Evolutionary conservation across 2,888 invertebrate genomes (phyloP).

Genomic region (Eumerus sabulonum): DNA sequence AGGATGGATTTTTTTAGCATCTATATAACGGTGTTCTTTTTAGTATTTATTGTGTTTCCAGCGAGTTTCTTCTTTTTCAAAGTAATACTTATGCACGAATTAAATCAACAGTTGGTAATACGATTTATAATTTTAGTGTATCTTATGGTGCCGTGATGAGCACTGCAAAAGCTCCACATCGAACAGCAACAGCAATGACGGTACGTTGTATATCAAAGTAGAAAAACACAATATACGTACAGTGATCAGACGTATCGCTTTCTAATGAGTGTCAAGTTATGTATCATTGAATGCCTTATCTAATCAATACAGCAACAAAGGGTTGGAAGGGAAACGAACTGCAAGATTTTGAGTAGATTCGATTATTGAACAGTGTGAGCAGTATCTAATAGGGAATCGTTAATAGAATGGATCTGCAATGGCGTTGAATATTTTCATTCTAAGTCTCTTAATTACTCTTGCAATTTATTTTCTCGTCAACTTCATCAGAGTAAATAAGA

Average conservation of each 20-base stretch:
- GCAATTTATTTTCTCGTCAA: constrained; percentile 34
- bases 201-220: constrained; percentile 36
- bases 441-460: constrained; percentile 23
- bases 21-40: constrained; percentile 43
- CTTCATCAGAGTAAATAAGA: constrained; percentile 41
- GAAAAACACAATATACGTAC: not conserved
- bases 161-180: constrained; percentile 20
- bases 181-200: not conserved
- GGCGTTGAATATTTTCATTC: constrained; percentile 34
- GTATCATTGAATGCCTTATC: constrained; percentile 32
- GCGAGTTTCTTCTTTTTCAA: constrained; percentile 28
- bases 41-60: constrained; percentile 48
- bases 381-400: not conserved
- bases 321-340: not conserved
- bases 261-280: constrained; percentile 13
- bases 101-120: no score
- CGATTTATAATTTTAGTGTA: constrained; percentile 23
- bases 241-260: no score
- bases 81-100: constrained; percentile 18
- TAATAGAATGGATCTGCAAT: constrained; percentile 29
- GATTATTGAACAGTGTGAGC: constrained; percentile 9
- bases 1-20: constrained; percentile 48
- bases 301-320: constrained; percentile 28
- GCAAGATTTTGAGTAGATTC: constrained; percentile 10
- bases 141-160: constrained; percentile 19